Conservation (phyloP, 2,888 invertebrate species). For the Thereva unica region DNA sequence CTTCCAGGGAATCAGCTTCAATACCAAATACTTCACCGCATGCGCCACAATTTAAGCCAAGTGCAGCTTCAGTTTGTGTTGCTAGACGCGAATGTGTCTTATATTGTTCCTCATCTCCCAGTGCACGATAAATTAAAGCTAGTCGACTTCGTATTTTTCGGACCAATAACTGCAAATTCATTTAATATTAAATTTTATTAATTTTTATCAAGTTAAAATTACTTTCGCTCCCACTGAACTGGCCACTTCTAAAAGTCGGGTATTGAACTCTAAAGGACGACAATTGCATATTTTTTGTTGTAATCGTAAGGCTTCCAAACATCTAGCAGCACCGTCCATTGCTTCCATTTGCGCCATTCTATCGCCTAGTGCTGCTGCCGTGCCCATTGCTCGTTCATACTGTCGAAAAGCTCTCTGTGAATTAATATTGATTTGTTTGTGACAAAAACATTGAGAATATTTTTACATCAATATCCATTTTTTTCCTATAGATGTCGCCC, state of each 20-base stretch:
- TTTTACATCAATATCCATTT: constrained; percentile 79
- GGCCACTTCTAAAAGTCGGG: constrained; percentile 79
- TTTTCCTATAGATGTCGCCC: constrained; percentile 82
- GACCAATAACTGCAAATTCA: constrained; percentile 69
- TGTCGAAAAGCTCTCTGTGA: constrained; percentile 65
- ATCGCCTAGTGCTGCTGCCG: constrained; percentile 78
- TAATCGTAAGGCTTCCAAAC: constrained; percentile 72
- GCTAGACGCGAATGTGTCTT: constrained; percentile 69
- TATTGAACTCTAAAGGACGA: constrained; percentile 83
- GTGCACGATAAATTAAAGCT: constrained; percentile 77
- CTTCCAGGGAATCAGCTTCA: constrained; percentile 74
- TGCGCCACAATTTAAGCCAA: constrained; percentile 79
- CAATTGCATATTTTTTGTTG: constrained; percentile 86
- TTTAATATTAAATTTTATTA: constrained; percentile 4
- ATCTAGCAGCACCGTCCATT: constrained; percentile 85
- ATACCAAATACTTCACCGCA: constrained; percentile 79
- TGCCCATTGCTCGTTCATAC: constrained; percentile 86
- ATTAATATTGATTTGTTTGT: constrained; percentile 20
- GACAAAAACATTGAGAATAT: no score
- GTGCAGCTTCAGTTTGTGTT: constrained; percentile 69
- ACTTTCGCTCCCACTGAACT: constrained; percentile 87
- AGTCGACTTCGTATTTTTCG: constrained; percentile 78
- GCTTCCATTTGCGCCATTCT: constrained; percentile 87
- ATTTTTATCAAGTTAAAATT: constrained; percentile 35
- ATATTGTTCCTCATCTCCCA: constrained; percentile 81